Conservation (phyloP, 2,888 invertebrate species). For the Rhingia campestris region DNA sequence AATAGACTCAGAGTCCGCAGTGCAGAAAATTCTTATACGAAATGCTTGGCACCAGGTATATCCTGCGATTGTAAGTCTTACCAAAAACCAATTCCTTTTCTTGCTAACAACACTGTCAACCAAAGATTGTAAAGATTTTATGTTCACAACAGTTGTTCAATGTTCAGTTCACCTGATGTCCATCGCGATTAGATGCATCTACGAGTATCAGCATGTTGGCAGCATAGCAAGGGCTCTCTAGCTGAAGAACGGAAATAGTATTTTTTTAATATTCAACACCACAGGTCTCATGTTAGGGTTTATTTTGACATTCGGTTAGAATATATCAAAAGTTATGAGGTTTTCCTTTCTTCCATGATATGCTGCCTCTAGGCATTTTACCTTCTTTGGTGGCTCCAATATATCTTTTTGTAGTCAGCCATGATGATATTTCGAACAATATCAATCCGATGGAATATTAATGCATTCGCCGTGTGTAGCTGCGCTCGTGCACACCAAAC, state of each 20-base stretch:
- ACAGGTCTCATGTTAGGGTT: conserved; percentile 29
- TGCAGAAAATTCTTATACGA: no score
- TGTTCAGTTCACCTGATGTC: conserved; percentile 33
- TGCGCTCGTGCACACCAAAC: conserved; percentile 2
- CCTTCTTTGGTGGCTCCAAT: conserved; percentile 69
- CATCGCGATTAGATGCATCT: conserved; percentile 35
- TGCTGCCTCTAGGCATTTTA: conserved; percentile 36
- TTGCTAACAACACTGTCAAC: conserved; percentile 5
- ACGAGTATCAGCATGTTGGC: conserved; percentile 8
- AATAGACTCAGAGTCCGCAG: no score
- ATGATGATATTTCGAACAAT: conserved; percentile 59
- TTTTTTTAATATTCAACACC: conserved; percentile 59
- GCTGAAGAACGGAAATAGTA: conserved; percentile 59
- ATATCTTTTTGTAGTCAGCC: conserved; percentile 65
- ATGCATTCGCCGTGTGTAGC: conserved; percentile 8
- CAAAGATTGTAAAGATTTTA: conserved; percentile 13
- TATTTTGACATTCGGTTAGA: conserved; percentile 57
- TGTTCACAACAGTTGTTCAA: conserved; percentile 33
- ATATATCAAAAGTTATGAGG: conserved; percentile 60
- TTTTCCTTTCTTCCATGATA: conserved; percentile 44
- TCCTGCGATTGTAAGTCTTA: no score
- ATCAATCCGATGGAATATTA: conserved; percentile 50
- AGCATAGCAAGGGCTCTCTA: not conserved
- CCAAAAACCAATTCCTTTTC: no score
- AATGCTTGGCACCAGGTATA: no score